phyloP scores from a whole-genome alignment of 92 coral and sea anemone species.

The Muricea muricata region DNA sequence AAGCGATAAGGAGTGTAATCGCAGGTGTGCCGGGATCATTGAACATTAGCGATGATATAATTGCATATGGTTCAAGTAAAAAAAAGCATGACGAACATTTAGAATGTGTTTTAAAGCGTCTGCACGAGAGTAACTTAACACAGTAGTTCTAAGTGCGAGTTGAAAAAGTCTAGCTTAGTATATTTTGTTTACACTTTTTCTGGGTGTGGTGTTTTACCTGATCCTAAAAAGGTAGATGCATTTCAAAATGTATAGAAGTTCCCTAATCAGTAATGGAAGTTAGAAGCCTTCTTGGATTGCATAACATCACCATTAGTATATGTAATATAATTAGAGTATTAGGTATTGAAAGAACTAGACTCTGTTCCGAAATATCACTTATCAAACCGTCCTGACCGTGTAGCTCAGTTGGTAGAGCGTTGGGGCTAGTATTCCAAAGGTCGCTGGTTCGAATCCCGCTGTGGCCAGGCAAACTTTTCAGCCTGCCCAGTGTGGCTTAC shows the following conservation, averaged over 20 bases:
- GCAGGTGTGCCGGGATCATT: not conserved
- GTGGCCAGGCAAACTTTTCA: no score
- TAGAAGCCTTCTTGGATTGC: no score
- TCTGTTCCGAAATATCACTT: no score
- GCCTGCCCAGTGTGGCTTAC: no score
- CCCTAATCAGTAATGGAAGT: constrained; percentile 15
- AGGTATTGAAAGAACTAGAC: no score
- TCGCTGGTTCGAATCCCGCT: no score
- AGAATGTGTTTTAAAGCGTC: not conserved
- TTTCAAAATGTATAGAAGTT: not conserved
- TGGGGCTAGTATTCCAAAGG: no score
- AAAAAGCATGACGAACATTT: not conserved
- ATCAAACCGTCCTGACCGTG: no score
- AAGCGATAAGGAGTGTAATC: not conserved
- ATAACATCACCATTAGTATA: no score
- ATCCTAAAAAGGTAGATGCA: constrained; percentile 5
- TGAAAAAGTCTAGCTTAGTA: not conserved
- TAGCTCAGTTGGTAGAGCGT: no score
- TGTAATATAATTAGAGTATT: no score
- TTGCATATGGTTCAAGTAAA: not conserved
- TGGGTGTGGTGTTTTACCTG: not conserved
- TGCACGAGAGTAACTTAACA: not conserved
- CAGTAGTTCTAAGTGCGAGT: not conserved
- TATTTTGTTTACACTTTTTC: constrained; percentile 6
- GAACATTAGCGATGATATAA: constrained; percentile 5